Percentiles rank a stretch among this genome's conserved stretches.
phyloP scores from a whole-genome alignment of 2,888 invertebrate genomes.

The Serripes groenlandicus region DNA sequence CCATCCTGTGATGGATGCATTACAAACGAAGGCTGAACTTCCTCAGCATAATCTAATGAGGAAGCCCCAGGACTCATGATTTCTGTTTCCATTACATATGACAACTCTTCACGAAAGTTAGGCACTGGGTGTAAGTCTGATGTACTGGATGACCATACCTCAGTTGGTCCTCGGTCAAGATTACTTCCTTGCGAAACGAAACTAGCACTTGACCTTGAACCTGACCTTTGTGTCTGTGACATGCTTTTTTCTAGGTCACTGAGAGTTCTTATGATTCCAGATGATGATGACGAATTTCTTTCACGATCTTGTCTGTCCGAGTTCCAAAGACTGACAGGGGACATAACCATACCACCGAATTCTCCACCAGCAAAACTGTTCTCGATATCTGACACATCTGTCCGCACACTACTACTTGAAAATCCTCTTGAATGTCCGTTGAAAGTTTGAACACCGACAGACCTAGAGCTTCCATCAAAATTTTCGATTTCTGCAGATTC shows the following conservation, averaged over 20 bases:
- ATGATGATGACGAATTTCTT: conserved; percentile 56
- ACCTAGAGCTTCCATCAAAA: conserved; percentile 48
- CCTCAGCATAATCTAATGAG: conserved; percentile 47
- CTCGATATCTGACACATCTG: conserved; percentile 55
- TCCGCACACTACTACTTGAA: conserved; percentile 35
- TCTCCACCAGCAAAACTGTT: conserved; percentile 57
- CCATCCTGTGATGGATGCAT: conserved; percentile 41
- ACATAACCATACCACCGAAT: conserved; percentile 61
- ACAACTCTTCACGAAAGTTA: conserved; percentile 58
- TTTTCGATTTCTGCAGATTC: conserved; percentile 38
- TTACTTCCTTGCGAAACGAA: conserved; percentile 54
- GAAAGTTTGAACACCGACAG: conserved; percentile 62
- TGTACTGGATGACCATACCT: conserved; percentile 71
- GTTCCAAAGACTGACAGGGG: conserved; percentile 75
- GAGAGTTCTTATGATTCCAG: conserved; percentile 39
- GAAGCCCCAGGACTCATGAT: conserved; percentile 60
- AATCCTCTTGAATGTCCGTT: conserved; percentile 14
- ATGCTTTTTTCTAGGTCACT: conserved; percentile 49
- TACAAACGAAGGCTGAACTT: conserved; percentile 68
- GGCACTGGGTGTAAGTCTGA: conserved; percentile 44
- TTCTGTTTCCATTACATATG: conserved; percentile 71
- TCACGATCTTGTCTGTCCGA: conserved; percentile 67
- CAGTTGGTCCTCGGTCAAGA: conserved; percentile 61
- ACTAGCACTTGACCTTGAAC: conserved; percentile 51
- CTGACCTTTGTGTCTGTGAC: conserved; percentile 52